Evolutionary conservation across 2,888 invertebrate genomes (phyloP).

Genomic region (Drosophila affinis): DNA sequence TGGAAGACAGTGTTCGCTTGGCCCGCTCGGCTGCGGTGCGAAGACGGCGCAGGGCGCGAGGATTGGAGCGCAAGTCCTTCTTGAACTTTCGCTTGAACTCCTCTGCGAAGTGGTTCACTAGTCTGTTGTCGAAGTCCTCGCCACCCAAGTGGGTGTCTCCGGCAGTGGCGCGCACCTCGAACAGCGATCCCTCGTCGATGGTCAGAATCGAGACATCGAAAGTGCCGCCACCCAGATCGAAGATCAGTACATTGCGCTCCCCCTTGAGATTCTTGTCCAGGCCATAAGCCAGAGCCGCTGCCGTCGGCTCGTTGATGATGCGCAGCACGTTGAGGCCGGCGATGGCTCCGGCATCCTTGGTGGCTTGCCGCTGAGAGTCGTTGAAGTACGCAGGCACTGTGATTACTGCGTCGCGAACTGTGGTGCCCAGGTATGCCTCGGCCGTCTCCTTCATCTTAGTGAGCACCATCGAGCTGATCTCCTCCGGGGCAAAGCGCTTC

Average conservation of each 20-base stretch:
- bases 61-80: constrained; percentile 87
- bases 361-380: constrained; percentile 94
- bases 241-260: constrained; percentile 92
- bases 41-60: constrained; percentile 88
- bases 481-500: constrained; percentile 95
- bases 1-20: constrained; percentile 91
- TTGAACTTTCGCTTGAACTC: constrained; percentile 92
- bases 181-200: constrained; percentile 94
- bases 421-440: constrained; percentile 93
- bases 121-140: constrained; percentile 93
- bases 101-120: constrained; percentile 93
- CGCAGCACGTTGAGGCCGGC: constrained; percentile 95
- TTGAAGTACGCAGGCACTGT: constrained; percentile 97
- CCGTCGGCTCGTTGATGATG: constrained; percentile 96
- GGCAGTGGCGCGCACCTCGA: constrained; percentile 97
- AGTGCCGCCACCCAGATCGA: constrained; percentile 89
- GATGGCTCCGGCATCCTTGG: constrained; percentile 96
- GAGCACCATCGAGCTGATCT: constrained; percentile 96
- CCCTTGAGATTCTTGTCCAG: constrained; percentile 92
- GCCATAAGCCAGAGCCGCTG: constrained; percentile 96
- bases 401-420: constrained; percentile 93
- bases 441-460: constrained; percentile 97
- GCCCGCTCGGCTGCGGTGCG: constrained; percentile 91
- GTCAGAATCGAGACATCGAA: constrained; percentile 98
- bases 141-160: constrained; percentile 97